phyloP scores from a whole-genome alignment of 2,888 invertebrate genomes.

The Eretmocerus hayati region DNA sequence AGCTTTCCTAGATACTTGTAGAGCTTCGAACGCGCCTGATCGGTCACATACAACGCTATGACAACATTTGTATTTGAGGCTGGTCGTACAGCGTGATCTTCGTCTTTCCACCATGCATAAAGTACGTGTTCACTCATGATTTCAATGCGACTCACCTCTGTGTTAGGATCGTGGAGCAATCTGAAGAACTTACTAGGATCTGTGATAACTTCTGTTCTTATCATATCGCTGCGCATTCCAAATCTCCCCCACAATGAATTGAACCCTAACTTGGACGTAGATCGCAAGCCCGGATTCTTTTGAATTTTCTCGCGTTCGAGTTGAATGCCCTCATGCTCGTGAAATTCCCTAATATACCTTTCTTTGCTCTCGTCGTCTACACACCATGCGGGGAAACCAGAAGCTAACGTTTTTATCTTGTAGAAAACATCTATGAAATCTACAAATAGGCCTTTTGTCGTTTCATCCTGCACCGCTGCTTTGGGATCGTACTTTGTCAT shows the following conservation, averaged over 20 bases:
- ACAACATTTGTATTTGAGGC: no score
- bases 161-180: no score
- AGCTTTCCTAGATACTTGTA: no score
- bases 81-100: no score
- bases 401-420: constrained; percentile 18
- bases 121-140: no score
- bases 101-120: no score
- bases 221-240: constrained; percentile 5
- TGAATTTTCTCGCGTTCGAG: constrained; percentile 5
- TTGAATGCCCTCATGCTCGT: not conserved
- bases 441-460: constrained; percentile 14
- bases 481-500: no score
- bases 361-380: constrained; percentile 4
- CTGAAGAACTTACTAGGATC: no score
- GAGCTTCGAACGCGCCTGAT: no score
- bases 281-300: constrained; percentile 14
- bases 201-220: constrained; percentile 3
- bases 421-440: constrained; percentile 19
- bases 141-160: no score
- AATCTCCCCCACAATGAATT: constrained; percentile 19
- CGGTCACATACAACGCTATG: no score
- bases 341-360: constrained; percentile 7
- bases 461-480: constrained; percentile 25
- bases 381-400: constrained; percentile 17
- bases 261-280: constrained; percentile 6